Evolutionary conservation across 30 jellyfish, hydroid and myxozoan genomes (phyloP).

Genomic region (Turritopsis rubra): DNA sequence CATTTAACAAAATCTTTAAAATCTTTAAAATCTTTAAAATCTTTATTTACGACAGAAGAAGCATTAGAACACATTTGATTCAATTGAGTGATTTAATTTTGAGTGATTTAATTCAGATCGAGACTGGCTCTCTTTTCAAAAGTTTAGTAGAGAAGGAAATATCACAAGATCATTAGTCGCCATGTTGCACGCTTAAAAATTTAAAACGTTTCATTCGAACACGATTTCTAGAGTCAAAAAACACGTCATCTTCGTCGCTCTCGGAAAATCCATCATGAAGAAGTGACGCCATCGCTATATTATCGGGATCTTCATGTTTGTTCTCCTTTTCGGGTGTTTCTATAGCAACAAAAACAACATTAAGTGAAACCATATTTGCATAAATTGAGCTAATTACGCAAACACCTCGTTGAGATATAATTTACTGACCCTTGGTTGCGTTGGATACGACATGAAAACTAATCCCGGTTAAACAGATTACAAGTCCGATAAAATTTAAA

Average conservation of each 20-base stretch:
- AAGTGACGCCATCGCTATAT: constrained; percentile 1
- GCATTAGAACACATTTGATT: too few species aligned
- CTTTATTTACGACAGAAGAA: too few species aligned
- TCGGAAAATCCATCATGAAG: constrained; percentile 7
- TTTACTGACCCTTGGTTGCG: constrained; percentile 65
- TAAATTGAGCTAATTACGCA: neutral
- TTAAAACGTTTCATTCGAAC: neutral
- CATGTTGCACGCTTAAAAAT: neutral
- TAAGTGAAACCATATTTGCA: neutral
- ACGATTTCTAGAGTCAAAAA: neutral
- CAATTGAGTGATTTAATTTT: too few species aligned
- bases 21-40: too few species aligned
- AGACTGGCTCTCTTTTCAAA: too few species aligned
- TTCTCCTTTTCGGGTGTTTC: neutral
- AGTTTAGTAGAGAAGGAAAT: neutral
- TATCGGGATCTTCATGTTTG: neutral
- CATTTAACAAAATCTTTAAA: too few species aligned
- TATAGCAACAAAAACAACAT: neutral
- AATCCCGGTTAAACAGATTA: constrained; percentile 85
- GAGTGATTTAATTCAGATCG: too few species aligned
- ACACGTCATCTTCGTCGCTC: constrained; percentile 5
- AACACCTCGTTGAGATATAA: too few species aligned
- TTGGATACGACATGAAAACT: constrained; percentile 68
- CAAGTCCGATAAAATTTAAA: constrained; percentile 67
- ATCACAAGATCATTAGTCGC: neutral